Percentiles rank a stretch among this genome's conserved stretches.
phyloP scores from a whole-genome alignment of 2,888 invertebrate species.

The Antheraea assamensis region DNA sequence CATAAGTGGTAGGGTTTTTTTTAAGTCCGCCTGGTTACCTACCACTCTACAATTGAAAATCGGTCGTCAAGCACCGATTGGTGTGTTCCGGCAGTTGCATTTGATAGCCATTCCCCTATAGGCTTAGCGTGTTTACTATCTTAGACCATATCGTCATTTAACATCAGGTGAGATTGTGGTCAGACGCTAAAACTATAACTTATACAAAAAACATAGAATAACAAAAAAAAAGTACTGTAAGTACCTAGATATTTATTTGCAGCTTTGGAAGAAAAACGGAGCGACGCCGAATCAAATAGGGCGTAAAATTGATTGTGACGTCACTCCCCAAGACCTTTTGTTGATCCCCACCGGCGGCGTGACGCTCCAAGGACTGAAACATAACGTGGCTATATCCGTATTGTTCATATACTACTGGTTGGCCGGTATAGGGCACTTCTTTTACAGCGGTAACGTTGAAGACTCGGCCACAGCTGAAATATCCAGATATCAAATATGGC shows the following conservation, averaged over 20 bases:
- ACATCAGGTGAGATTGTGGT: too few species aligned
- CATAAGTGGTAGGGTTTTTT: too few species aligned
- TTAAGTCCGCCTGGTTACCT: too few species aligned
- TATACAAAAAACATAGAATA: too few species aligned
- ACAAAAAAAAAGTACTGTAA: too few species aligned
- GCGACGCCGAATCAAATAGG: conserved; percentile 78
- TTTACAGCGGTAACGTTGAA: conserved; percentile 84
- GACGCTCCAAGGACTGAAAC: conserved; percentile 82
- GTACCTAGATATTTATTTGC: conserved; percentile 23
- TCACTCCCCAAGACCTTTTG: conserved; percentile 78
- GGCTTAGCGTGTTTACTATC: too few species aligned
- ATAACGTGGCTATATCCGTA: conserved; percentile 85
- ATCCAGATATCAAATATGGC: conserved; percentile 88
- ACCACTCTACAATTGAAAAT: too few species aligned
- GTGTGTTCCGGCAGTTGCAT: too few species aligned
- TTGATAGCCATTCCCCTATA: too few species aligned
- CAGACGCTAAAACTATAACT: too few species aligned
- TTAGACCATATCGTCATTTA: too few species aligned
- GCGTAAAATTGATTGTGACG: conserved; percentile 55
- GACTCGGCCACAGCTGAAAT: conserved; percentile 90
- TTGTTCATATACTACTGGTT: conserved; percentile 87
- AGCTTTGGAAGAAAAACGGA: conserved; percentile 79
- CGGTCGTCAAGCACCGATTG: too few species aligned
- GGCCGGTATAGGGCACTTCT: conserved; percentile 85
- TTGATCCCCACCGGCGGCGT: conserved; percentile 84